Percentiles rank a stretch among this genome's conserved stretches.
Evolutionary conservation across 1,140 invertebrate species (phyloP).

Genomic region (Melanaphis sacchari): DNA sequence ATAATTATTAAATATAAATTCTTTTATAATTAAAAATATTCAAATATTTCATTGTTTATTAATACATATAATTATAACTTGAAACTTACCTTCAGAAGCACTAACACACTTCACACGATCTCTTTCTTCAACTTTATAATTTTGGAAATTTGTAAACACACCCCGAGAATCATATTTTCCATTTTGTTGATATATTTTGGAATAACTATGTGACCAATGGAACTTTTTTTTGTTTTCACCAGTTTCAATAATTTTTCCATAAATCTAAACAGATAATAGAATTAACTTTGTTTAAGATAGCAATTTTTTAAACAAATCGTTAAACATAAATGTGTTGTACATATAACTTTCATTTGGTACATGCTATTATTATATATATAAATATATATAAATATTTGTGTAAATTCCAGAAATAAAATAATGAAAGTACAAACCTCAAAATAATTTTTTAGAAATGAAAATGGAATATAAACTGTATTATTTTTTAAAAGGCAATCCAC

Average conservation of each 20-base stretch:
- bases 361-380: background rate
- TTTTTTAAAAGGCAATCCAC: constrained; percentile 40
- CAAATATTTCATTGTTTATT: background rate
- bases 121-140: constrained; percentile 95
- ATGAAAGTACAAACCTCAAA: constrained; percentile 49
- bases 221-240: constrained; percentile 81
- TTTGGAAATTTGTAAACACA: constrained; percentile 95
- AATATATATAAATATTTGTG: background rate
- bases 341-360: background rate
- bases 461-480: constrained; percentile 34
- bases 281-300: background rate
- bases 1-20: constrained; percentile 56
- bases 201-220: constrained; percentile 94
- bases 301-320: background rate
- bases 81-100: constrained; percentile 75
- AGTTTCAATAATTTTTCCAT: constrained; percentile 83
- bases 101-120: constrained; percentile 96
- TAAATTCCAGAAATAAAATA: background rate
- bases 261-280: constrained; percentile 89
- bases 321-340: background rate
- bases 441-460: constrained; percentile 50
- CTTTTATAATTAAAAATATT: background rate
- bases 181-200: constrained; percentile 88
- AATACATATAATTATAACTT: background rate
- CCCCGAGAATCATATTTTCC: constrained; percentile 86